A percentile compares a stretch with the other conserved stretches of the same genome.
phyloP scores from a whole-genome alignment of 2,113 vertebrate genomes.

The Azemiops feae region DNA sequence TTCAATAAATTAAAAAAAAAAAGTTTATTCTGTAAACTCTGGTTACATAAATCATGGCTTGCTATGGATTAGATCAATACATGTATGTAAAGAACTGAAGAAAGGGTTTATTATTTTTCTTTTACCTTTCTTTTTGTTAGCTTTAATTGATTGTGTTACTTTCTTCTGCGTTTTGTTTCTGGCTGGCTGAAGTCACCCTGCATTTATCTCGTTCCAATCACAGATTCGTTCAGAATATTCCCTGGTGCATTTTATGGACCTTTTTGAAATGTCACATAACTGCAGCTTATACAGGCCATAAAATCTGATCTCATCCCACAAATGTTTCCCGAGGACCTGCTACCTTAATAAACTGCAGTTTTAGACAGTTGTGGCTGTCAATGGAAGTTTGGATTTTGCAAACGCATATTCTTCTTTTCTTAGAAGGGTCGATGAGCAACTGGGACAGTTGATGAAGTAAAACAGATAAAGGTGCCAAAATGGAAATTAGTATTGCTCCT shows the following conservation, averaged over 20 bases:
- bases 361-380: background rate
- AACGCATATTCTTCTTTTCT: background rate
- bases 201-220: constrained; percentile 5
- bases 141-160: background rate
- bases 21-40: background rate
- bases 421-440: constrained; percentile 40
- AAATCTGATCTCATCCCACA: constrained; percentile 44
- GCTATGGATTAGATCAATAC: background rate
- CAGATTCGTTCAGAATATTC: constrained; percentile 12
- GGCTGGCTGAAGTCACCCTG: background rate
- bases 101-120: background rate
- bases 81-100: background rate
- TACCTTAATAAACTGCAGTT: constrained; percentile 56
- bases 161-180: background rate
- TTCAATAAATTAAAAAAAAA: background rate
- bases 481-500: rapidly evolving
- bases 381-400: background rate
- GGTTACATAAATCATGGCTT: background rate
- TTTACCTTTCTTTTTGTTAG: background rate
- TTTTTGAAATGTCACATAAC: constrained; percentile 41
- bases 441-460: constrained; percentile 19
- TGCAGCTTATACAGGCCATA: constrained; percentile 52
- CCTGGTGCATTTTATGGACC: constrained; percentile 51
- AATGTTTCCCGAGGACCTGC: constrained; percentile 43
- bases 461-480: constrained; percentile 21